Evolutionary conservation across 2,797 vertebrate species (phyloP), one percentile per base, ranked within the genome.

Genomic region (Argyrosomus regius): DNA sequence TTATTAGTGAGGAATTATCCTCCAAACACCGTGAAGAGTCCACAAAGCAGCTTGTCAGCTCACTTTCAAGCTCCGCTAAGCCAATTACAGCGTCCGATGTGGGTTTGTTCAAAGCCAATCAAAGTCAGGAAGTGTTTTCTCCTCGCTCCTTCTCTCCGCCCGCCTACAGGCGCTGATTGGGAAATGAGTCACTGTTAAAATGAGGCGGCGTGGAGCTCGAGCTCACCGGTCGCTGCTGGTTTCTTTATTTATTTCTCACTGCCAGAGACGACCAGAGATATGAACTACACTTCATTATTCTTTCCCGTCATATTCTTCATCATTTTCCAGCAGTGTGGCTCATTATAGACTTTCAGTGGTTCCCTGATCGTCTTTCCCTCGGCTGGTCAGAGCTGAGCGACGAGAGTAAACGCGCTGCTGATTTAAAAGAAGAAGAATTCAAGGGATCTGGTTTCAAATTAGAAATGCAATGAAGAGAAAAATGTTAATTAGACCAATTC

Each of bases 41-140:
- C 84, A 89, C 80, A 84, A 87, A 87, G 90, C 80, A 72, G 84
- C 87, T 81, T 84, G 83, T 87, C 90, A 82, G 87, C 82, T 88
- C 79, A 84, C 86, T 85, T 83, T 88, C 84, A 78, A 81, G 81
- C 72, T 69, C 87, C 52, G 57, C 81, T 83, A 88, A 91, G 83
- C 84, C 88, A 91, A 91, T 91, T 90, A 90, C 70, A 73, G 80
- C 66, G 46, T 88, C 82, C 66, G 75, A 78, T 86, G 82, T 72
- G 81, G 80, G 79, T 84, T 82, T 81, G 80, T 86, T 89, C 80
- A 84, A 80, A 90, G 84, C 86, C 87, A 88, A 79, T 88, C 88
- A 86, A 80, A 88, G 86, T 85, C 89, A 82, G 86, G 78, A 76
- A 77, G 72, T 63, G 75, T 78, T 81, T 54, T 68, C 81, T 75